Evolutionary conservation across 2,888 invertebrate species (phyloP).

Genomic region (Limnephilus rhombicus): DNA sequence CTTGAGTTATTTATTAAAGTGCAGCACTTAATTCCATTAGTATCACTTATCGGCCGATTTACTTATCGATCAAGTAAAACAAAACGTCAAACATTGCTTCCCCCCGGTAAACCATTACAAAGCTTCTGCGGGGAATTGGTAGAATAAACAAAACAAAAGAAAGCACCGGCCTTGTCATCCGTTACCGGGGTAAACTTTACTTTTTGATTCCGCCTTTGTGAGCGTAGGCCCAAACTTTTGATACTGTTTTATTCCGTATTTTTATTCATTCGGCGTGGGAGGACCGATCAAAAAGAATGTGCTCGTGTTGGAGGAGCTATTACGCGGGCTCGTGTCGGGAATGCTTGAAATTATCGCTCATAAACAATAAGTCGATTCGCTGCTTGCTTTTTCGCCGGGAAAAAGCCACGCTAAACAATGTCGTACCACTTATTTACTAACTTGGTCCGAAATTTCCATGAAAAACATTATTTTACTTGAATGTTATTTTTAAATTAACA

Average conservation of each 20-base stretch:
- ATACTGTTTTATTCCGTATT: constrained; percentile 36
- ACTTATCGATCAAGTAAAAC: constrained; percentile 9
- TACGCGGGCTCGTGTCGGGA: constrained; percentile 41
- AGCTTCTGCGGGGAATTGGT: constrained; percentile 28
- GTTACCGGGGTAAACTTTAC: constrained; percentile 14
- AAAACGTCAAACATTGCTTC: constrained; percentile 19
- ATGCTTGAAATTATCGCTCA: constrained; percentile 41
- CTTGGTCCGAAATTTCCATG: background rate
- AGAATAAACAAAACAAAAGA: constrained; percentile 16
- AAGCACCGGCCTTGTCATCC: constrained; percentile 37
- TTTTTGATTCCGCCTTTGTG: constrained; percentile 39
- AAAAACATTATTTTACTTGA: background rate
- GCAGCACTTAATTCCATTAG: background rate
- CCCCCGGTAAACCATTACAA: background rate
- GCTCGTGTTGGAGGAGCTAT: constrained; percentile 34
- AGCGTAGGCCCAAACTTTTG: constrained; percentile 23
- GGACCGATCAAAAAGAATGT: constrained; percentile 35
- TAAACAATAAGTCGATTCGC: constrained; percentile 42
- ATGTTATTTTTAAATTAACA: background rate
- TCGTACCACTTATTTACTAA: background rate
- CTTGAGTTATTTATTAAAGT: constrained; percentile 1
- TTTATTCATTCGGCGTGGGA: constrained; percentile 45
- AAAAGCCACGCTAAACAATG: background rate
- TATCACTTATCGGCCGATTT: constrained; percentile 5
- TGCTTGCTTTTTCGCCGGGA: background rate